These are phyloP conservation scores for Eucriotettix oculatus DNA, from an alignment of 2,888 invertebrate genomes.

Conservation along the genomic window DNA sequence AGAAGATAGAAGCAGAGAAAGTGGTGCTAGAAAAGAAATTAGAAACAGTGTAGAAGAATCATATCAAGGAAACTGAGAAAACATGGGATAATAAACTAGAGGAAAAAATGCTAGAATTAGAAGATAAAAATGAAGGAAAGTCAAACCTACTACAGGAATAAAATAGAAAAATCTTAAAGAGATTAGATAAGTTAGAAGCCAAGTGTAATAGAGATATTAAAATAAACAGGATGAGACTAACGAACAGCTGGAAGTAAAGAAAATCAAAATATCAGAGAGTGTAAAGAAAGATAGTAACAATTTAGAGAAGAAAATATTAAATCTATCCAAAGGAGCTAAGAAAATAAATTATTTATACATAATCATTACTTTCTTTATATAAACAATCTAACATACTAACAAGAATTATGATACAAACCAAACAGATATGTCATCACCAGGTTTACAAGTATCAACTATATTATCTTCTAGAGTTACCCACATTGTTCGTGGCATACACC, in stretches of 20 bases:
- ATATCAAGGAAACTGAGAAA: no score
- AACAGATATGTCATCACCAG: slow-evolving; percentile 74
- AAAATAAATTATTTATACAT: neutral
- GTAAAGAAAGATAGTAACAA: neutral
- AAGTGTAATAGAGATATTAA: no score
- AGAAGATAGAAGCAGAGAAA: no score
- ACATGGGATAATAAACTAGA: no score
- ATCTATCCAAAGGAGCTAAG: neutral
- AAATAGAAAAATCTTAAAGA: neutral
- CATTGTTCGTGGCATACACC: slow-evolving; percentile 57
- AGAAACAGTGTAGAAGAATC: no score
- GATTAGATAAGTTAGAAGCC: neutral
- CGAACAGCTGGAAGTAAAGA: neutral
- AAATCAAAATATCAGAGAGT: neutral
- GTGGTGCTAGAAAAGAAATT: no score
- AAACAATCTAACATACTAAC: neutral
- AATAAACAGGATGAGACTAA: no score
- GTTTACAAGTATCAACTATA: slow-evolving; percentile 70
- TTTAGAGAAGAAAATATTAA: neutral
- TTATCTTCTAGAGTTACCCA: slow-evolving; percentile 70
- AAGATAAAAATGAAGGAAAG: no score
- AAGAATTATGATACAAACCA: slow-evolving; percentile 36
- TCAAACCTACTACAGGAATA: no score
- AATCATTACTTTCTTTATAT: slow-evolving; percentile 3
- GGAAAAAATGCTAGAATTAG: no score